Evolutionary conservation across 1,140 invertebrate species (phyloP), one percentile per base, ranked within the genome.

Genomic region (Drosophila tristis): DNA sequence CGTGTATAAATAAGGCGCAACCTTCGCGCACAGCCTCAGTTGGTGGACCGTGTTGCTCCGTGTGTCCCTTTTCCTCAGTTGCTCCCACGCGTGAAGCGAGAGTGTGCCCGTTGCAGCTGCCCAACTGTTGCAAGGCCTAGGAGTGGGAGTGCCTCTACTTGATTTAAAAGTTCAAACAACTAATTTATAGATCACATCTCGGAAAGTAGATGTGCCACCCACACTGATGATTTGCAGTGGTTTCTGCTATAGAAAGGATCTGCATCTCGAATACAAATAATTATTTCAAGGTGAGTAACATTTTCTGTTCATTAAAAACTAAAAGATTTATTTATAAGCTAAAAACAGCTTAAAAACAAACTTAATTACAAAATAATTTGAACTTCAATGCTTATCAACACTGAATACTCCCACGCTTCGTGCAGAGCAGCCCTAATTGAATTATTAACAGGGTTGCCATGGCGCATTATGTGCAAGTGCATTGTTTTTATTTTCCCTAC

Each of bases 1-100:
- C 43, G 45, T 26, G 80, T 86, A 86, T 86, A 86, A 86, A 86
- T 87, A 86, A 74, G 65, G 63, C 53, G 53, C 62, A 73, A 51
- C 49, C 49, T 55, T 47, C 62, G 78, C 82, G 80, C 66, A 58
- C 55, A 78, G 78, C 78, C 65, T 86, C 84, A 86, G 82, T 86
- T 89, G 82, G 55, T 71, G 78, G 70, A 78, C 55, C 65, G 78
- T 68, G 70, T 68, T 87, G 74, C 68, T 72, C 67, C 64, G 82
- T 66, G 84, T 78, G 44, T 54, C 74, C 71, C 68, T 64, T 47
- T 57, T 77, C 43, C 75, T 20, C 44, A 67, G 57, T 66, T 58
- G 43, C 49, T 65, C 68, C 43, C n/a, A 39, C 29, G 13, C 66
- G 47, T 57, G 26, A 72, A 53, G 35, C 43, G 66, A 47, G 35